phyloP scores from a whole-genome alignment of 2,797 vertebrate genomes.

The Tenualosa thibaudeaui region DNA sequence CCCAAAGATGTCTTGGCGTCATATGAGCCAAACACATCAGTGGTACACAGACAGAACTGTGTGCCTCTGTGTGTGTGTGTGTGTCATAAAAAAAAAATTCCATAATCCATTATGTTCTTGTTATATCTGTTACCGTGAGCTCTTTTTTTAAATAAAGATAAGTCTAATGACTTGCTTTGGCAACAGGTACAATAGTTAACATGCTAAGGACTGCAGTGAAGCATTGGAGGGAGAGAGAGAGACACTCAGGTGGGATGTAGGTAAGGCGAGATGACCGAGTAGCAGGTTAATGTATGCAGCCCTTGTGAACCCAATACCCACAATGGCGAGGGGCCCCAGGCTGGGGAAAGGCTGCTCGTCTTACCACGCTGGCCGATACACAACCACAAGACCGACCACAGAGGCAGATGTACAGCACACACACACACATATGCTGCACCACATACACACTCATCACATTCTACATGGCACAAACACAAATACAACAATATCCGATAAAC shows the following conservation, averaged over 20 bases:
- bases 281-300: conserved; percentile 80
- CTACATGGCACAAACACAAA: too few relatives aligned
- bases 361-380: conserved; percentile 32
- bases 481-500: background rate
- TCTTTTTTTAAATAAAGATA: too few relatives aligned
- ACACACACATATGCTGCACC: background rate
- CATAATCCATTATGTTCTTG: too few relatives aligned
- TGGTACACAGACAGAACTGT: too few relatives aligned
- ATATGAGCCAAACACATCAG: too few relatives aligned
- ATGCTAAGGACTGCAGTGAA: too few relatives aligned
- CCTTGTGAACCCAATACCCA: conserved; percentile 74
- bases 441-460: background rate
- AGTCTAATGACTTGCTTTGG: too few relatives aligned
- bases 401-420: background rate
- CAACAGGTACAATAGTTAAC: background rate
- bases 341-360: conserved; percentile 53
- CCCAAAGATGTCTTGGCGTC: too few relatives aligned
- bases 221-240: background rate
- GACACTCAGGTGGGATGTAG: conserved; percentile 61
- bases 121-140: too few relatives aligned
- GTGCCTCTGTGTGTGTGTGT: too few relatives aligned
- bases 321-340: conserved; percentile 48
- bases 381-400: background rate
- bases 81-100: too few relatives aligned
- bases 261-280: conserved; percentile 74